Conservation (phyloP, 2,888 invertebrate species). For the Leptura quadrifasciata region DNA sequence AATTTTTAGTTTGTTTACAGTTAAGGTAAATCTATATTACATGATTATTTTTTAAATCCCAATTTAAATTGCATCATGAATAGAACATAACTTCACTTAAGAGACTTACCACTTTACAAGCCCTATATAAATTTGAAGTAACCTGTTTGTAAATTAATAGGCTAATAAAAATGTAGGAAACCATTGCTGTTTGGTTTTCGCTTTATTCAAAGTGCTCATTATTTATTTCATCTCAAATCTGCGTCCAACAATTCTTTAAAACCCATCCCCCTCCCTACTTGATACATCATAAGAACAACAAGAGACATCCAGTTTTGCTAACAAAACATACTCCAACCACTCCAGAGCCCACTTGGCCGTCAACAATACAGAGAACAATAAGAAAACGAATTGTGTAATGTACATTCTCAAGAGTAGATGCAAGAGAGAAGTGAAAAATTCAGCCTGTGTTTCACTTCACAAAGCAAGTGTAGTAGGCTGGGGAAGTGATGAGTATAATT, state of each 20-base stretch:
- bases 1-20: too few species aligned
- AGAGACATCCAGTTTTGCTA: conserved; percentile 46
- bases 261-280: conserved; percentile 37
- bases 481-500: conserved; percentile 69
- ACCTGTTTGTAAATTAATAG: too few species aligned
- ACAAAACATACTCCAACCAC: conserved; percentile 51
- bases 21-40: too few species aligned
- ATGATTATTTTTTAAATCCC: too few species aligned
- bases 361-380: conserved; percentile 52
- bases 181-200: background rate
- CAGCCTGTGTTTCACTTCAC: conserved; percentile 45
- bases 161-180: background rate
- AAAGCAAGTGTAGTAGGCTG: conserved; percentile 60
- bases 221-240: conserved; percentile 3
- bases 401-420: conserved; percentile 48
- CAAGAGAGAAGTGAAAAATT: conserved; percentile 49
- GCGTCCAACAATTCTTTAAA: conserved; percentile 23
- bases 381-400: conserved; percentile 64
- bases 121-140: too few species aligned
- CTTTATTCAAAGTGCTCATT: conserved; percentile 22
- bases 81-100: background rate
- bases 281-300: conserved; percentile 44
- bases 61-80: too few species aligned
- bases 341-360: conserved; percentile 40
- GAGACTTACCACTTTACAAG: background rate